Base-by-base conservation (phyloP, 2,888 invertebrate species). In the Oxyscelio sp. region DNA sequence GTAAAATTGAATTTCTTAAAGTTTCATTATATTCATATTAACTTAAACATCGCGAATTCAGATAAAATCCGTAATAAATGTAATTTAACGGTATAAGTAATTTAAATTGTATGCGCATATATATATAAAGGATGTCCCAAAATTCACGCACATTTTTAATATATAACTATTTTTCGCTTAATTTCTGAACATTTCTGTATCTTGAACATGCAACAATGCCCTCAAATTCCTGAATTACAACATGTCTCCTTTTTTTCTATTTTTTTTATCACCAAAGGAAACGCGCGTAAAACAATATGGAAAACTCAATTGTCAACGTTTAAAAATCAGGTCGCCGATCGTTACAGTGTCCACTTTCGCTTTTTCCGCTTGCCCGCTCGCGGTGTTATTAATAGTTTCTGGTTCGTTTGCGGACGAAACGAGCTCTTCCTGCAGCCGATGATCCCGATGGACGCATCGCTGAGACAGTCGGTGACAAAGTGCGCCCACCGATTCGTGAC, bases 381-480 rank as follows among this genome's bases (percentile, higher is more conserved):
- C 87, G 75, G 86, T 89, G 88, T 92, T 92, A 92, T 92, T 90
- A 92, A 91, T 92, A 89, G 90, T 92, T 92, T 92, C 91, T 92
- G 91, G 91, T 92, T 91, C 90, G 90, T 89, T 92, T 90, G 89
- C 87, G 85, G 88, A 86, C 90, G 89, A 90, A 93, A 90, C 90
- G 90, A 90, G 91, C 90, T 90, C 91, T 92, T 91, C 91, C 92
- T 91, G 90, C 87, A 90, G 86, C 91, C 89, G 89, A 87, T 92
- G 91, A 87, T 89, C 92, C 87, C 92, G 82, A 92, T 92, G 91
- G 89, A 86, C 91, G 89, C 87, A 83, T 85, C 85, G 87, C 88
- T 87, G 90, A 87, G 90, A 87, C 88, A 59, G 3, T 52, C 68
- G 68, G 78, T 52, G 74, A 65, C 85, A 83, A 83, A 83, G 80